Base-by-base conservation (phyloP, 2,797 vertebrate species). In the Ispidina picta region DNA sequence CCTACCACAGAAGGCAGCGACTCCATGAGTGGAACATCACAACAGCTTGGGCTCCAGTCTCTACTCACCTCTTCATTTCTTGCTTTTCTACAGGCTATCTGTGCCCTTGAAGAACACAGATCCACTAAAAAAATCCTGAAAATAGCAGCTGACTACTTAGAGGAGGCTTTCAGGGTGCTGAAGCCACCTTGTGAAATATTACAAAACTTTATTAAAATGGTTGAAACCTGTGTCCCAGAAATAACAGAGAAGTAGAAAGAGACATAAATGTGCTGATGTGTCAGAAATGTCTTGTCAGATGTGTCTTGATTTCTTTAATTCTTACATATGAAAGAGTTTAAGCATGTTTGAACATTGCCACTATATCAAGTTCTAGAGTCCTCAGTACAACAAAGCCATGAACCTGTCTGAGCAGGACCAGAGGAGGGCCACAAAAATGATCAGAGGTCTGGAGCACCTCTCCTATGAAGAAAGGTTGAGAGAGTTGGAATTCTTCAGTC, bases 161-260 rank as follows among this genome's bases (percentile, higher is more conserved):
- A 95, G 76, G 86, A 94, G 17, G 85, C 89, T 54, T 82, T 94
- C 43, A 91, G 69, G 48, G 59, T 65, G 58, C 56, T 96, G 69
- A 83, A 58, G 33, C 75, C 92, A 66, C 64, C 76, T 49, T 81
- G 93, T 88, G 93, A 95, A 83, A 16, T 31, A n/a, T 94, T 97
- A 29, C 87, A 95, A 52, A 85, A 41, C 55, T 71, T 65, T 62
- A 46, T 83, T 52, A 91, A 92, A 78, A 49, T 19, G 7, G 28
- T 95, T 56, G 86, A 96, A 73, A 58, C 55, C 54, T 89, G 72
- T 18, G 2, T 86, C 52, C 64, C 69, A 22, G 12, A 11, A 1
- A 64, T 88, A 65, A 65, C 12, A 46, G n/a, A 91, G 25, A 85
- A 91, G 54, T 58, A 86, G 76, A 13, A 51, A 31, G 68, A 28